phyloP scores from a whole-genome alignment of 2,113 vertebrate genomes.

The Fulica atra region DNA sequence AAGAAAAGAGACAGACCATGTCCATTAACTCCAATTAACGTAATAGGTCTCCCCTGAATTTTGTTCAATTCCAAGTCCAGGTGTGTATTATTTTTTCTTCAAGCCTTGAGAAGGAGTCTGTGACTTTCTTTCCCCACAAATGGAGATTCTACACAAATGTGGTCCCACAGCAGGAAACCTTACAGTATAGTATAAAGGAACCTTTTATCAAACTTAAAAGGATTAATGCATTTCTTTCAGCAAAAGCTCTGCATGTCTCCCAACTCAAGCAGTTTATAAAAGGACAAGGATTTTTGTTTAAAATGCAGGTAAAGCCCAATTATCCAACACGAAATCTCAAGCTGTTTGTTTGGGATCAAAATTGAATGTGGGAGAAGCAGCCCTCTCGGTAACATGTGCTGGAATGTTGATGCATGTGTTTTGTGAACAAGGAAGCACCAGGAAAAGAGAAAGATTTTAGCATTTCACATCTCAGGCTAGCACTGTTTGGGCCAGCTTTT shows the following conservation, averaged over 20 bases:
- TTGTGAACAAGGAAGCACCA: not conserved
- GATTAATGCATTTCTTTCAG: slow-evolving; percentile 62
- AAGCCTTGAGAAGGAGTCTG: not conserved
- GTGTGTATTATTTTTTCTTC: slow-evolving; percentile 25
- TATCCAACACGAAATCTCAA: slow-evolving; percentile 17
- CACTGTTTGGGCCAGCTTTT: not conserved
- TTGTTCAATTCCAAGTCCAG: not conserved
- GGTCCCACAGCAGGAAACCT: slow-evolving; percentile 38
- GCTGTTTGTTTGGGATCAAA: slow-evolving; percentile 52
- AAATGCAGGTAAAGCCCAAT: slow-evolving; percentile 53
- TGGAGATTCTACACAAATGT: slow-evolving; percentile 49
- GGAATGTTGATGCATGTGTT: not conserved
- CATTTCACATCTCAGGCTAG: not conserved
- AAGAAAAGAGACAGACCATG: not conserved
- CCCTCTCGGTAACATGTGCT: not conserved
- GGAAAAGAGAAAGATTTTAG: not conserved
- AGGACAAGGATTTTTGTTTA: slow-evolving; percentile 48
- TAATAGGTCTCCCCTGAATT: not conserved
- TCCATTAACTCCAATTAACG: slow-evolving; percentile 12
- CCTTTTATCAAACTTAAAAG: slow-evolving; percentile 53
- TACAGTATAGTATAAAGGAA: slow-evolving; percentile 23
- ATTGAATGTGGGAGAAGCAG: not conserved
- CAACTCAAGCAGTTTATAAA: slow-evolving; percentile 56
- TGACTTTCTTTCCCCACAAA: slow-evolving; percentile 26
- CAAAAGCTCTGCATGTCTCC: slow-evolving; percentile 53